Evolutionary conservation across 1,140 invertebrate genomes (phyloP).

Genomic region (Linepithema humile): DNA sequence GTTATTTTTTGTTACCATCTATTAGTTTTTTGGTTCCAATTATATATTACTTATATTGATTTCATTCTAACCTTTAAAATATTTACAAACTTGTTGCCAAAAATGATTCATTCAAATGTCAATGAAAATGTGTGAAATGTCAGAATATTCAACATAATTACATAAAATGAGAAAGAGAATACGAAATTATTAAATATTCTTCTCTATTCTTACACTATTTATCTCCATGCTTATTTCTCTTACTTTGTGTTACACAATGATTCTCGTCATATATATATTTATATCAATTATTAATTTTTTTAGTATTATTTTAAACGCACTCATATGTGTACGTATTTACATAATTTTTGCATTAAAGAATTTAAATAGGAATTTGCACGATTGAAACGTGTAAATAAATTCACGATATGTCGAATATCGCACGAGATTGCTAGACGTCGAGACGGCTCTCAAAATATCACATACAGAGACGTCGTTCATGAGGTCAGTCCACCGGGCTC

Average conservation of each 20-base stretch:
- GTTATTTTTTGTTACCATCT: neutral
- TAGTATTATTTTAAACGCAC: too few relatives aligned
- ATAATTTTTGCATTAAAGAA: too few relatives aligned
- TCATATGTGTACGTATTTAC: too few relatives aligned
- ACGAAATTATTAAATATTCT: neutral
- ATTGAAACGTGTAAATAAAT: neutral
- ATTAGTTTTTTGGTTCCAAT: neutral
- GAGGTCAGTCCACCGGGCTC: slow-evolving; percentile 58
- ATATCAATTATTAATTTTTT: too few relatives aligned
- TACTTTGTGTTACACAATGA: neutral
- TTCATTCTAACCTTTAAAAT: neutral
- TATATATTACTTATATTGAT: neutral
- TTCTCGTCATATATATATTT: neutral
- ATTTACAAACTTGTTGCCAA: neutral
- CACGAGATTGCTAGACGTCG: neutral
- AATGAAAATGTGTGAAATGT: neutral
- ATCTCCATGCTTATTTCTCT: neutral
- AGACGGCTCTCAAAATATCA: slow-evolving; percentile 60
- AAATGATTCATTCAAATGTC: too few relatives aligned
- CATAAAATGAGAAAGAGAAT: neutral
- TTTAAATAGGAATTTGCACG: too few relatives aligned
- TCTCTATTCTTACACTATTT: neutral
- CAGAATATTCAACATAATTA: neutral
- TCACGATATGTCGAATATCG: neutral
- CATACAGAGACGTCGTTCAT: slow-evolving; percentile 9